Evolutionary conservation across 2,888 invertebrate species (phyloP), one percentile per base, ranked within the genome.

Genomic region (Polyommatus iphigenia): DNA sequence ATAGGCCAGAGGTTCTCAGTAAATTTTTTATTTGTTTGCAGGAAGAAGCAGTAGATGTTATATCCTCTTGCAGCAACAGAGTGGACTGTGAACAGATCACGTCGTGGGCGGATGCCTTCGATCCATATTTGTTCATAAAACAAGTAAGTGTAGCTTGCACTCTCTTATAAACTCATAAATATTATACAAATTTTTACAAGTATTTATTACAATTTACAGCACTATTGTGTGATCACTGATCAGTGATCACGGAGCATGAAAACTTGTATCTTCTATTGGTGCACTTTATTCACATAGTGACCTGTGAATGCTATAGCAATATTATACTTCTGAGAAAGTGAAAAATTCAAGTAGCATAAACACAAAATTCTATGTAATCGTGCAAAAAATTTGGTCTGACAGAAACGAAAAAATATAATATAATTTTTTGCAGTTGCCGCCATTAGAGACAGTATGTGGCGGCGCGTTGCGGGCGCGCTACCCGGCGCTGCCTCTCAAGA

Each of bases 101-200:
- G 0, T 91, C 92, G 0, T 93, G 94, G 94, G 93, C 93, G 93
- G 97, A 98, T 82, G 95, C 97, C 0, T 98, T 98, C 85, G 98
- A 98, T 89, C 98, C 98, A 0, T 98, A 98, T 84, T 94, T 97
- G 79, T 98, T 99, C 89, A 98, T 99, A 81, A 98, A 98, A 88
- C 98, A 97, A 92, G 95, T 99, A 83, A 79, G 71, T 72, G 20
- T n/a, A 41, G n/a, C 24, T 24, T 32, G 13, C 13, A 62, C 6
- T 71, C n/a, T 59, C 41, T 41, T 10, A 41, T 41, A 41, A 41
- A 10, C 41, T 41, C 41, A 1, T 41, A 41, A 8, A 41, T n/a
- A n/a, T n/a, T 5, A 41, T 3, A 50, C 50, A 15, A 15, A 50
- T 50, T 50, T 0, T 50, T 54, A 54, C 3, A 54, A 18, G 54